phyloP scores from a whole-genome alignment of 2,888 invertebrate species.

The Melieria picta region DNA sequence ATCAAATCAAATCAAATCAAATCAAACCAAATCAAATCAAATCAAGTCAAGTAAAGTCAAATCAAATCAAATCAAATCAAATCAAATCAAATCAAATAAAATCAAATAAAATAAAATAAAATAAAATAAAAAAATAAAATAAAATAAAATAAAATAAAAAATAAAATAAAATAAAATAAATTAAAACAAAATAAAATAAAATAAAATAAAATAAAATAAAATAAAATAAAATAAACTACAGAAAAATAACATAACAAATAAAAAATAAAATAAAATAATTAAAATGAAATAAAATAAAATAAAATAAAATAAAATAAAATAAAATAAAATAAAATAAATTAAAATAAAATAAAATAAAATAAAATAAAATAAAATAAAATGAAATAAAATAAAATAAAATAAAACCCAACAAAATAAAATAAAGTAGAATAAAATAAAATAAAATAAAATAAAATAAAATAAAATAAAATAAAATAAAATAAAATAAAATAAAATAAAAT shows the following conservation, averaged over 20 bases:
- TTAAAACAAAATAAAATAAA: too few relatives aligned
- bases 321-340: slow-evolving; percentile 19
- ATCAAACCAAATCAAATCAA: too few relatives aligned
- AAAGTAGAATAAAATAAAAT: not conserved
- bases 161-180: too few relatives aligned
- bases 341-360: slow-evolving; percentile 20
- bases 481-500: slow-evolving; percentile 7
- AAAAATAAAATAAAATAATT: slow-evolving; percentile 9
- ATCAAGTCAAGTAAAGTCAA: too few relatives aligned
- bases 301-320: slow-evolving; percentile 17
- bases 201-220: not conserved
- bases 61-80: too few relatives aligned
- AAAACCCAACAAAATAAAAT: slow-evolving; percentile 7
- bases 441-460: slow-evolving; percentile 2
- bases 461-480: slow-evolving; percentile 8
- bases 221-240: slow-evolving; percentile 10
- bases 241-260: not conserved
- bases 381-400: slow-evolving; percentile 19
- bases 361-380: slow-evolving; percentile 18
- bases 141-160: not conserved
- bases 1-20: too few relatives aligned
- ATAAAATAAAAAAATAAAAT: slow-evolving; percentile 10
- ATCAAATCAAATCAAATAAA: too few relatives aligned
- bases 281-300: slow-evolving; percentile 11
- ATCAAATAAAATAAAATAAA: too few relatives aligned